These are phyloP conservation scores for Drosophila cracens DNA, from an alignment of 2,888 invertebrate genomes.

Conservation along the genomic window DNA sequence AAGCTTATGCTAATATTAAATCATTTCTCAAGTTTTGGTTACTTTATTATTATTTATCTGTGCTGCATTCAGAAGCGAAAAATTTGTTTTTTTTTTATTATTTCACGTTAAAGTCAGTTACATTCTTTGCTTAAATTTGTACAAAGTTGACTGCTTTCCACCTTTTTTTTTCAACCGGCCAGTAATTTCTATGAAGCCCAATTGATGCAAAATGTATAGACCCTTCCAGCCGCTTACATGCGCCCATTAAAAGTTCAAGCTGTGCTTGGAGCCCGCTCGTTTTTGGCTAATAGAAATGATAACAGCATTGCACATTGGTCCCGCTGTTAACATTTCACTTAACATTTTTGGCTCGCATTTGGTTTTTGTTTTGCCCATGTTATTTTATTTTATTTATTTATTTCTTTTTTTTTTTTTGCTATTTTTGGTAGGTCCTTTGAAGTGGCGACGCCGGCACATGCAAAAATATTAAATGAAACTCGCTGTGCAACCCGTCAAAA, in stretches of 20 bases:
- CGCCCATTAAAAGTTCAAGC: constrained; percentile 3
- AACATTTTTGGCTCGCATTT: constrained; percentile 70
- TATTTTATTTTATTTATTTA: constrained; percentile 4
- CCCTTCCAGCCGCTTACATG: background rate
- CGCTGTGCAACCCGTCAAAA: constrained; percentile 35
- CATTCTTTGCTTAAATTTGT: background rate
- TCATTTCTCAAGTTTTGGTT: background rate
- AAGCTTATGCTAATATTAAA: background rate
- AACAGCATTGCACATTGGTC: constrained; percentile 56
- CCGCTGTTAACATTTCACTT: constrained; percentile 76
- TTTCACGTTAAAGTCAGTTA: background rate
- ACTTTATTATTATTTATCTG: background rate
- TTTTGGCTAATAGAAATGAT: constrained; percentile 70
- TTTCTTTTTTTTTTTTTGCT: constrained; percentile 27
- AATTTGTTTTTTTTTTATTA: background rate
- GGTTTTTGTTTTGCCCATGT: constrained; percentile 19
- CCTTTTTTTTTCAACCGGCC: background rate
- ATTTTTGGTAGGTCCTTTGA: constrained; percentile 66
- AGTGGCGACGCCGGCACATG: constrained; percentile 71
- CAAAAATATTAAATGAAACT: constrained; percentile 78
- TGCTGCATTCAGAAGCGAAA: background rate
- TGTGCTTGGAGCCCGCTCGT: constrained; percentile 13
- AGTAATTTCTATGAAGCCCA: constrained; percentile 4
- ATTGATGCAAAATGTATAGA: constrained; percentile 23
- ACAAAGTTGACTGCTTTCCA: background rate